Evolutionary conservation across 2,113 vertebrate species (phyloP), one percentile per base, ranked within the genome.

Genomic region (Poecilia latipinna): DNA sequence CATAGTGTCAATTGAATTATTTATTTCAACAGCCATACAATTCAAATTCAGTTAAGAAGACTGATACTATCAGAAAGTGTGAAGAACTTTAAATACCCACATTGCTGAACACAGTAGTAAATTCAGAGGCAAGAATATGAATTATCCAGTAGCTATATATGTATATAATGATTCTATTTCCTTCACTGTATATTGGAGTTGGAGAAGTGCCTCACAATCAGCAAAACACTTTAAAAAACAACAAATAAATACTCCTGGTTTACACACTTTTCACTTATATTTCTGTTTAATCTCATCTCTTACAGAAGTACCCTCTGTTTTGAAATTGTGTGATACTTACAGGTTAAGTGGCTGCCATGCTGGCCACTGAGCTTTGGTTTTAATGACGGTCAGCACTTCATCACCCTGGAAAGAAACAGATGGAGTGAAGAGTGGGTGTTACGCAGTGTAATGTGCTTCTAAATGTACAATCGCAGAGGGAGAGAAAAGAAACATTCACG

Each of bases 311-410:
- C 63, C 2, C 17, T 67, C 6, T 12, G 63, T 61, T 74, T 70
- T 61, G 84, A 82, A 39, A 63, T 0, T 35, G 48, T 54, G 61
- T 33, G 51, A 77, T 94, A 99, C 97, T 98, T 93, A 99, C 98
- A 99, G 93, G 29, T 99, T 99, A 79, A 97, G 94, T 12, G 98
- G 98, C 84, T 98, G 97, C 97, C 97, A 99, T 75, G 98, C 98
- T 0, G 98, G 97, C 98, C 98, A 99, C 90, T 99, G 98, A 63
- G 97, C 97, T 93, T 99, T 99, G 51, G 97, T 97, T 92, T 99
- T 99, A 94, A 99, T 97, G 88, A 99, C 98, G 1, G 97, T 99
- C 92, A 99, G 94, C 54, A 99, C 97, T 65, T 97, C 97, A 82
- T 99, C 97, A 8, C 97, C 97, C 98, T 99, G 95, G 12, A 39